Evolutionary conservation across 2,888 invertebrate species (phyloP), one percentile per base, ranked within the genome.

Genomic region (Ophraella communa): DNA sequence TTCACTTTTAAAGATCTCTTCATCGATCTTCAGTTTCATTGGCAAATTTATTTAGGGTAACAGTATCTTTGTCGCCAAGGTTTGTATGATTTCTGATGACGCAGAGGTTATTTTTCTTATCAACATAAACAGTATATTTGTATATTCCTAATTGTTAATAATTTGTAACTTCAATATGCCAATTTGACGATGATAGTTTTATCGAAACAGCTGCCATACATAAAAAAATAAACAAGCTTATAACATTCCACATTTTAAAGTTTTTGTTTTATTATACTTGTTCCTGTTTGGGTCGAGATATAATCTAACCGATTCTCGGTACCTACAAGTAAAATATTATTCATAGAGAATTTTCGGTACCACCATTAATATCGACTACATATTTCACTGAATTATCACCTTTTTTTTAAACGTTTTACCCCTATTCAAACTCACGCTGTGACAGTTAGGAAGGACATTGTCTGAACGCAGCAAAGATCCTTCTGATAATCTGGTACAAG

Each of bases 321-420:
- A 30, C 30, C 2, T 14, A 30, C 30, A 30, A 30, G 30, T 30
- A 11, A 10, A 27, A 27, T 27, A 27, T 27, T 27, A 27, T 27
- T 27, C 27, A 27, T 27, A 27, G 14, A 14, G 17, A 39, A 17
- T 39, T 51, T 17, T n/a, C n/a, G 49, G 27, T 51, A 51, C 49
- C 23, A 51, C 17, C 24, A 51, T 51, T 51, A 51, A 51, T 51
- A 51, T 51, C 49, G 49, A 51, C 23, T 51, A 51, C 49, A 51
- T 27, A 51, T 51, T 51, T 51, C 49, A 51, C 49, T 51, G 49
- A 51, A 51, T 51, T 51, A 51, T 51, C 27, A 51, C 27, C 49
- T 51, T 51, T 51, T 27, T 24, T 27, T 10, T 10, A 51, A 51
- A 27, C 17, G 23, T 14, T 23, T 51, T 51, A 51, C 49, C 49